Conservation (phyloP, 92 coral and sea anemone genomes). For the Muricea muricata region DNA sequence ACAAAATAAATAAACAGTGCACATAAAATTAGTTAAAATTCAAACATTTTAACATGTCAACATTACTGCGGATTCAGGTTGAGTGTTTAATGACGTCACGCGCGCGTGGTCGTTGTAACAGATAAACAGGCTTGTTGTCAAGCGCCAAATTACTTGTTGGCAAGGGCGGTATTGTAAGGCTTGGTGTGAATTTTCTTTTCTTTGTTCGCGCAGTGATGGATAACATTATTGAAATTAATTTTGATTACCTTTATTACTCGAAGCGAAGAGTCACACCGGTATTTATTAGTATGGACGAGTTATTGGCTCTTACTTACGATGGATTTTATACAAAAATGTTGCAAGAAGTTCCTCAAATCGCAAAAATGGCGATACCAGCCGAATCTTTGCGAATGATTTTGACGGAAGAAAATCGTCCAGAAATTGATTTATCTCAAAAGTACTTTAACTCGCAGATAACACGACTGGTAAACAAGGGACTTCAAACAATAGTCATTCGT, state of each 20-base stretch:
- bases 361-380: background rate
- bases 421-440: slow-evolving; percentile 51
- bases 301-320: slow-evolving; percentile 3
- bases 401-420: slow-evolving; percentile 36
- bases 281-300: slow-evolving; percentile 40
- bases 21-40: too few species aligned
- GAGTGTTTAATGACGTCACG: slow-evolving; percentile 4
- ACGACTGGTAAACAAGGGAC: slow-evolving; percentile 48
- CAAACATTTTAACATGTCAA: too few species aligned
- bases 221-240: background rate
- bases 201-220: slow-evolving; percentile 7
- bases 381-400: slow-evolving; percentile 20
- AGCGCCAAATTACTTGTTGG: background rate
- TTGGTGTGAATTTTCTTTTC: background rate
- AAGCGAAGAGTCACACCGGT: slow-evolving; percentile 51
- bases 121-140: background rate
- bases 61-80: slow-evolving; percentile 3
- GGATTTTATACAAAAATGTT: slow-evolving; percentile 5
- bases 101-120: background rate
- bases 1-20: too few species aligned
- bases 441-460: slow-evolving; percentile 55
- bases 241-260: slow-evolving; percentile 43
- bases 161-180: background rate
- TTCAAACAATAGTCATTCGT: slow-evolving; percentile 41
- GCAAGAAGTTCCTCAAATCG: slow-evolving; percentile 45